Evolutionary conservation across 2,888 invertebrate species (phyloP).

Genomic region (Bimastos eiseni): DNA sequence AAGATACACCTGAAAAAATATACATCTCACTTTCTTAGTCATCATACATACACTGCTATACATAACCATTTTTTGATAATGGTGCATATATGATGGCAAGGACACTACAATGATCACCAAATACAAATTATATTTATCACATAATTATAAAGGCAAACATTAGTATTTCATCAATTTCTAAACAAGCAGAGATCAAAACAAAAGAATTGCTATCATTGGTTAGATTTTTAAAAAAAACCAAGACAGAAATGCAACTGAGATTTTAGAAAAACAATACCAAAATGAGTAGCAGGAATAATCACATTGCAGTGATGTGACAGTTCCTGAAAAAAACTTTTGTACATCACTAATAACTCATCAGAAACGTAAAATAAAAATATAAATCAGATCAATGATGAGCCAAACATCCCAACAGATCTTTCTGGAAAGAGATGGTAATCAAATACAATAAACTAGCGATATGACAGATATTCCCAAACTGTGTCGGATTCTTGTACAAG

Average conservation of each 20-base stretch:
- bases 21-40: too few species aligned
- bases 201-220: background rate
- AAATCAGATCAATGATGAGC: background rate
- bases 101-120: background rate
- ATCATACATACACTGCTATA: too few species aligned
- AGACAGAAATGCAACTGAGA: conserved; percentile 13
- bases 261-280: background rate
- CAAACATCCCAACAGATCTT: conserved; percentile 13
- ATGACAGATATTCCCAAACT: background rate
- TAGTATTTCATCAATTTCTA: background rate
- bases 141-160: background rate
- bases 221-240: too few species aligned
- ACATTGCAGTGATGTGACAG: background rate
- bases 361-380: background rate
- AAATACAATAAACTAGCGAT: background rate
- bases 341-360: background rate
- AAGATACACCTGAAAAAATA: too few species aligned
- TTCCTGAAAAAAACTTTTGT: background rate
- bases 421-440: background rate
- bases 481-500: background rate
- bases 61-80: background rate
- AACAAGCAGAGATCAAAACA: background rate
- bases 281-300: conserved; percentile 9
- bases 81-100: background rate
- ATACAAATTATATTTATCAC: background rate